Evolutionary conservation across 1,140 invertebrate genomes (phyloP), one percentile per base, ranked within the genome.

Genomic region (Popillia japonica): DNA sequence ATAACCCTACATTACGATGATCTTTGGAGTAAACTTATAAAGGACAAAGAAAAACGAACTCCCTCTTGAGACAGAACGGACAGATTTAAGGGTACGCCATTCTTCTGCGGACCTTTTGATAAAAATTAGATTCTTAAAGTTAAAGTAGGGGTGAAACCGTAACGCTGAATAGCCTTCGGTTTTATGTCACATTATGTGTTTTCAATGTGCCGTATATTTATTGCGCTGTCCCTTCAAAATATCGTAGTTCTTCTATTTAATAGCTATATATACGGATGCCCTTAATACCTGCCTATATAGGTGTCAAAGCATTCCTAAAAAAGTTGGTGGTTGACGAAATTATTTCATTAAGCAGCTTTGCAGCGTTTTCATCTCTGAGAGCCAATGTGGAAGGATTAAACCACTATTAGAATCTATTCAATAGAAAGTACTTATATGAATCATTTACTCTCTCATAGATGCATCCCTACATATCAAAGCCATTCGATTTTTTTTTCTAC

Each of bases 111-210:
- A 17, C 14, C 14, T 17, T 55, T 55, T 55, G 48, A 55, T 55
- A 55, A 55, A 55, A 55, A 55, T 55, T 55, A 55, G 48, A 55
- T 55, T 55, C 48, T 55, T 55, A 55, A 55, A 55, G 48, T 55
- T 55, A 55, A 55, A 55, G 17, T 14, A 55, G 48, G 48, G 48
- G 48, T 55, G 48, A 55, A 55, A 55, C 48, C 48, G 48, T 55
- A 55, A 55, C 48, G 48, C 17, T n/a, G 14, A 17, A 55, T 55
- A 55, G 48, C 48, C 48, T 17, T 14, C 48, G 14, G 48, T 17
- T 55, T 55, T 55, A 55, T n/a, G 48, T 14, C 48, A 55, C 14
- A 55, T 55, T 55, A 55, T 55, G 48, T 55, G 11, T n/a, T 55
- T 17, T 55, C 48, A 55, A 55, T n/a, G 48, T 14, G 48, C 14